Percentiles rank a stretch among this genome's conserved stretches.
phyloP scores from a whole-genome alignment of 2,113 vertebrate genomes.

The Cathartes aura region DNA sequence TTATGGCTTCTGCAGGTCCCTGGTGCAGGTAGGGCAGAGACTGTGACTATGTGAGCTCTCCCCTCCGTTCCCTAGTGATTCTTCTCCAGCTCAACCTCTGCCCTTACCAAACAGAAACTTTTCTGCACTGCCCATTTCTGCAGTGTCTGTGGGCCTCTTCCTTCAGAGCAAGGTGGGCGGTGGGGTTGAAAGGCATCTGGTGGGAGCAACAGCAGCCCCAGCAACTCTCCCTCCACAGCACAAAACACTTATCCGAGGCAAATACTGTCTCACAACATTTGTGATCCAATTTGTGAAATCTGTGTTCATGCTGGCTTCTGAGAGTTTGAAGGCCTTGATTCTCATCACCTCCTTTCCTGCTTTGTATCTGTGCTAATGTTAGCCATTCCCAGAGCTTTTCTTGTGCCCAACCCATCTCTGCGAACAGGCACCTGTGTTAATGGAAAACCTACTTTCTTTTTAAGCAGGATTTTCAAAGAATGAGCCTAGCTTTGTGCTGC shows the following conservation, averaged over 20 bases:
- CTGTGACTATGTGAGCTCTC: not conserved
- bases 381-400: not conserved
- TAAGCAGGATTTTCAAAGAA: not conserved
- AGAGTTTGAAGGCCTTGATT: not conserved
- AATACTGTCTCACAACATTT: not conserved
- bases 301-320: not conserved
- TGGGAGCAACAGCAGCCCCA: not conserved
- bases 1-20: not conserved
- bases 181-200: not conserved
- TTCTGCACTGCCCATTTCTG: not conserved
- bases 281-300: not conserved
- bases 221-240: not conserved
- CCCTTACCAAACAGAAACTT: not conserved
- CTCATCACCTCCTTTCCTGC: not conserved
- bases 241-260: not conserved
- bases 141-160: not conserved
- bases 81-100: not conserved
- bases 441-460: not conserved
- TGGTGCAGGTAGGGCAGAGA: not conserved
- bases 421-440: not conserved
- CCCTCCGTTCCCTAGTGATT: not conserved
- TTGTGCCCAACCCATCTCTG: not conserved
- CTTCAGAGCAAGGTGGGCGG: accelerated
- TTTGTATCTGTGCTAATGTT: not conserved
- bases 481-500: not conserved